Evolutionary conservation across 2,888 invertebrate species (phyloP).

Genomic region (Julus scandinavius): DNA sequence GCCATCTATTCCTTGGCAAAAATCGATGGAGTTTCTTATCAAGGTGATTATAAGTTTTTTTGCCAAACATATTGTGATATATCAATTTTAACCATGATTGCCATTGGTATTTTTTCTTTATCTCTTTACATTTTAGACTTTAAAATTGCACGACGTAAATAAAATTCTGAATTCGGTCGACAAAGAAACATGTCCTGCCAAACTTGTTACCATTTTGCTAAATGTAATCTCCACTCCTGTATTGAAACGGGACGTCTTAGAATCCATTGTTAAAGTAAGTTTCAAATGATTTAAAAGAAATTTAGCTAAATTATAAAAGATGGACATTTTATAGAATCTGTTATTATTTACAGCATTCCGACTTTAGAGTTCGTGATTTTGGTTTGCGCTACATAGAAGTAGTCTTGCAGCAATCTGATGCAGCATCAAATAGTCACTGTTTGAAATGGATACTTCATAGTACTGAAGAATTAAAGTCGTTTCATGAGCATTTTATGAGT

Average conservation of each 20-base stretch:
- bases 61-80: too few species aligned
- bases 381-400: constrained; percentile 40
- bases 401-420: constrained; percentile 11
- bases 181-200: background rate
- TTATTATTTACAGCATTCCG: constrained; percentile 25
- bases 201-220: background rate
- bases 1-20: background rate
- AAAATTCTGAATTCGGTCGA: background rate
- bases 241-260: background rate
- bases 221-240: background rate
- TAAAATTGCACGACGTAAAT: background rate
- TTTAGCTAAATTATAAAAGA: background rate
- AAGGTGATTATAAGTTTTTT: background rate
- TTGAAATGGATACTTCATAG: background rate
- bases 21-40: constrained; percentile 38
- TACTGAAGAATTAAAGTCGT: background rate
- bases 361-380: background rate
- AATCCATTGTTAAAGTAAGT: constrained; percentile 35
- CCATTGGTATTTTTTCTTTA: background rate
- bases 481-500: background rate
- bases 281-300: background rate
- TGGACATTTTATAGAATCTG: background rate
- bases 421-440: background rate
- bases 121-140: background rate
- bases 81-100: background rate